Evolutionary conservation across 2,888 invertebrate species (phyloP), one percentile per base, ranked within the genome.

Genomic region (Rhagophthalmus giganteus): DNA sequence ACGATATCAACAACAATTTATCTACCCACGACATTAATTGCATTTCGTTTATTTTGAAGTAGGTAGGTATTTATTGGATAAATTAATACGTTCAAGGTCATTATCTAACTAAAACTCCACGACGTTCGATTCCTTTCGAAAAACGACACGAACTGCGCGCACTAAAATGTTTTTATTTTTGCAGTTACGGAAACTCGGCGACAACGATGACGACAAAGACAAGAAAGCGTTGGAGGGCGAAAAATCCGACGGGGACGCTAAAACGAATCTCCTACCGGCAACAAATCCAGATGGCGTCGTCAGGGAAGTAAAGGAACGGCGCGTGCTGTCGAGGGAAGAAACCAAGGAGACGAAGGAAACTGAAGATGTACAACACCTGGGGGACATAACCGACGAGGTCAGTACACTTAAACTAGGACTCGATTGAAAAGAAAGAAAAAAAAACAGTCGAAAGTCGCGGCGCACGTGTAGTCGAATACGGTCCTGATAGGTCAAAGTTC

Each of bases 301-400:
- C 38, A 82, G 88, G 45, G 90, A 92, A 76, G 87, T 87, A 60
- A 86, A 86, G 64, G 90, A 92, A 72, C 84, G 83, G 58, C 82
- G 85, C 16, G 85, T 92, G 49, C 82, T 88, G 60, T 90, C 90
- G 32, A 81, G 90, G 52, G 90, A 92, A 74, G 87, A 92, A 70
- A 87, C 85, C 31, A 88, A 92, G 66, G 86, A 90, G 62, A 83
- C 86, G 25, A 79, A 85, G 55, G 92, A 93, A 74, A 90, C 88
- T 0, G 92, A 93, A 75, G 90, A 93, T 76, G 81, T 88, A 50
- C 85, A 86, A 64, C 88, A 92, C 68, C 78, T 85, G 44, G 92
- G 92, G 20, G 89, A 92, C 69, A 88, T 92, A 66, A 87, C 90
- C 38, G 92, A 93, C 74, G 86, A 91, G 81, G 93, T 92, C 67